phyloP scores from a whole-genome alignment of 2,113 vertebrate species.

The Pipra filicauda region DNA sequence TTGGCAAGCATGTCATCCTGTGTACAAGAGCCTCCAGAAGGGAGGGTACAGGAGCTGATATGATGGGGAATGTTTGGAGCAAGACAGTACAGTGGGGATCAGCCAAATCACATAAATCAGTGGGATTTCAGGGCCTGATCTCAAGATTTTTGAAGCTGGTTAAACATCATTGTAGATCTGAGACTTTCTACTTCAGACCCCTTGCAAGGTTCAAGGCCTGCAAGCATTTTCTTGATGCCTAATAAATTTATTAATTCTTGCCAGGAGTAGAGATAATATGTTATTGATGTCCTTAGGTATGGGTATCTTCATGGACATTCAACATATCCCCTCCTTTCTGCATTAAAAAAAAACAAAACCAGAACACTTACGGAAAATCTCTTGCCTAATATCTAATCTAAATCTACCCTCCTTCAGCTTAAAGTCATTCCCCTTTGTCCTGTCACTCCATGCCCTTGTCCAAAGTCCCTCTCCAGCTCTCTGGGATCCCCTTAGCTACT shows the following conservation, averaged over 20 bases:
- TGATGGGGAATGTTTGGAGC: neutral
- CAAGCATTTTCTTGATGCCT: neutral
- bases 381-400: neutral
- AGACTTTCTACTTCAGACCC: neutral
- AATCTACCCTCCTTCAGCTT: neutral
- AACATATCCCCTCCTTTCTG: neutral
- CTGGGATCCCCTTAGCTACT: neutral
- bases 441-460: neutral
- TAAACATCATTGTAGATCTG: neutral
- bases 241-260: neutral
- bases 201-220: neutral
- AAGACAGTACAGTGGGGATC: neutral
- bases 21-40: neutral
- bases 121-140: neutral
- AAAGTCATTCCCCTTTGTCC: neutral
- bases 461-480: neutral
- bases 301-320: neutral
- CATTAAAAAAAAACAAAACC: neutral
- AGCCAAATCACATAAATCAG: neutral
- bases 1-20: neutral
- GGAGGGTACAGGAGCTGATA: neutral
- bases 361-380: neutral
- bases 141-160: neutral
- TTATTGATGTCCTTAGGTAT: neutral
- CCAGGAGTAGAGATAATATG: neutral